Evolutionary conservation across 1,140 invertebrate genomes (phyloP), one percentile per base, ranked within the genome.

Genomic region (Dinoponera quadriceps): DNA sequence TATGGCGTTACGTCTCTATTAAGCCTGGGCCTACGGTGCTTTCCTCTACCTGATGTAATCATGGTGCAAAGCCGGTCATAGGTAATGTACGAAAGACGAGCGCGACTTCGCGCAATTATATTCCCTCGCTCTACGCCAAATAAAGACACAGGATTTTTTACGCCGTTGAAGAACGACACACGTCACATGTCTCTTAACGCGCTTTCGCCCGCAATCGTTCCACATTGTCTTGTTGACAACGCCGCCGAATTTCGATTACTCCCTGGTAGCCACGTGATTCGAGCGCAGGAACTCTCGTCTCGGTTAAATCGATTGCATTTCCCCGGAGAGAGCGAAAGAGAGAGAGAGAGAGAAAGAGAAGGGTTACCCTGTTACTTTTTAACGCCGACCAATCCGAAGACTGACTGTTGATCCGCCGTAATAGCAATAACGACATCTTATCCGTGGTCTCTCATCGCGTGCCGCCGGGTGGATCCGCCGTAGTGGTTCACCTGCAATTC

Each of bases 1-100:
- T 82, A 82, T 62, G 78, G 68, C 27, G 55, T 82, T 82, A 82
- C 78, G 69, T 82, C 78, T 82, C 78, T 82, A 82, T 82, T 74
- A 82, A 82, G 78, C 25, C n/a, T 18, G 2, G 77, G 27, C 54
- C 33, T 54, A 81, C 20, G 68, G n/a, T 72, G 69, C 55, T 51
- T 62, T 49, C 59, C 44, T 44, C 38, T 73, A 82, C 78, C 78
- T 74, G 78, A 62, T 82, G 51, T 82, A 82, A 74, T 74, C 78
- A 62, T n/a, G 69, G 57, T 51, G 69, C 33, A 44, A 74, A 49
- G 29, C 69, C 14, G 57, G 74, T 74, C 66, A 73, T 73, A 73
- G 65, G 66, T 44, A 74, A 54, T 27, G 38, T 73, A 60, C 69
- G 27, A 82, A 74, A 82, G 68, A 4, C 33, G 27, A 48, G n/a